Evolutionary conservation across 2,888 invertebrate genomes (phyloP).

Genomic region (Orchesella flavescens): DNA sequence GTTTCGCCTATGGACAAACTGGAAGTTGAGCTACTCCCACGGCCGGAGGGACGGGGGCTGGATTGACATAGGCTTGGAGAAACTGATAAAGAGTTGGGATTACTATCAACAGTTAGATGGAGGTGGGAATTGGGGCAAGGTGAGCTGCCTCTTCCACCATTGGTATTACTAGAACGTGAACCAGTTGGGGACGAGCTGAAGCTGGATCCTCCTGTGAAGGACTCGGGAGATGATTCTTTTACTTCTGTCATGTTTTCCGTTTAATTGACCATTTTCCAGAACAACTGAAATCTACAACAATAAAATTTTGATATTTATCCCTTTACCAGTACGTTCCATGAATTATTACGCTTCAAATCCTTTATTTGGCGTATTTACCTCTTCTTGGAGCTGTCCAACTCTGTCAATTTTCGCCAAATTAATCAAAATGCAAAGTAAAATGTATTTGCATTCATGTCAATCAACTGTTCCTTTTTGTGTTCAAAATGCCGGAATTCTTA

Average conservation of each 20-base stretch:
- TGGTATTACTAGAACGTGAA: neutral
- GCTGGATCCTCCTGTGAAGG: neutral
- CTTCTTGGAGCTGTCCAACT: too few species aligned
- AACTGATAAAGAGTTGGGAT: neutral
- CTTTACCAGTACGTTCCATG: too few species aligned
- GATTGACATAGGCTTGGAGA: conserved; percentile 22
- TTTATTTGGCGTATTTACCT: too few species aligned
- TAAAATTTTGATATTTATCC: too few species aligned
- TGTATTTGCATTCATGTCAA: too few species aligned
- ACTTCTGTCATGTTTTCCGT: conserved; percentile 4
- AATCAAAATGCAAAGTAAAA: too few species aligned
- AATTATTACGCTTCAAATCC: neutral
- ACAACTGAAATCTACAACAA: neutral
- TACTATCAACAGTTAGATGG: conserved; percentile 6
- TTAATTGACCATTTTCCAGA: neutral
- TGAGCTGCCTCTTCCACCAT: neutral
- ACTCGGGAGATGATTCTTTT: conserved; percentile 33
- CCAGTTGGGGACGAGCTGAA: neutral
- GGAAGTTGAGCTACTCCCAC: conserved; percentile 44
- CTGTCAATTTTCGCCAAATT: too few species aligned
- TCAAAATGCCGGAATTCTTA: too few species aligned
- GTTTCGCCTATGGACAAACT: conserved; percentile 35
- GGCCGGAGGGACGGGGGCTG: conserved; percentile 29
- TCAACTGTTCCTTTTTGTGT: too few species aligned
- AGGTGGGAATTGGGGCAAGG: neutral